Percentiles rank a stretch among this genome's conserved stretches.
These are phyloP conservation scores for Epinotia nisella DNA, from an alignment of 2,888 invertebrate genomes.

Conservation along the genomic window DNA sequence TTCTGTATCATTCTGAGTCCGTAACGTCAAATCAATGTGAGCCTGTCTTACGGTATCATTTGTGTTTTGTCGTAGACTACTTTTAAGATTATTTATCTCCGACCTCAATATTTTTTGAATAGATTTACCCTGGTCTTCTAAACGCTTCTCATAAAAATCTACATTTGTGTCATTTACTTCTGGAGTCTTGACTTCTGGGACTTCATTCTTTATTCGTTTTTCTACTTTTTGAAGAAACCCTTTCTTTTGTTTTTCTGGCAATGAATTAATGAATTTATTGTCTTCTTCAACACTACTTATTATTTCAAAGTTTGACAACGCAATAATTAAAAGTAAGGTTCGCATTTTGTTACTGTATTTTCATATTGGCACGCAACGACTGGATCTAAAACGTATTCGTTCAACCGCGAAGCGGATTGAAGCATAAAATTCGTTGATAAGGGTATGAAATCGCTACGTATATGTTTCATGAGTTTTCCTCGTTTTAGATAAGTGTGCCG, in stretches of 20 bases:
- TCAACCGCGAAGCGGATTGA: conserved; percentile 20
- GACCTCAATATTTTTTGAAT: conserved; percentile 64
- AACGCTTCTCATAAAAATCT: conserved; percentile 60
- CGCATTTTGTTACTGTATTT: conserved; percentile 55
- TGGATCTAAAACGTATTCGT: neutral
- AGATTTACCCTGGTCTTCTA: conserved; percentile 62
- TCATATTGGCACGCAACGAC: conserved; percentile 42
- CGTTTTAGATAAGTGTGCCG: conserved; percentile 20
- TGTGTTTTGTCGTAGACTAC: conserved; percentile 45
- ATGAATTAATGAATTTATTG: conserved; percentile 66
- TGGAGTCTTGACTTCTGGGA: conserved; percentile 52
- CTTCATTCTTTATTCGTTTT: conserved; percentile 65
- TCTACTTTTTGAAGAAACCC: conserved; percentile 68
- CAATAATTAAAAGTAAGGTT: conserved; percentile 51
- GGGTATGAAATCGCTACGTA: conserved; percentile 20
- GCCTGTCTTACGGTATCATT: conserved; percentile 13
- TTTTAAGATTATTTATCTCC: conserved; percentile 58
- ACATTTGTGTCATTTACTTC: conserved; percentile 49
- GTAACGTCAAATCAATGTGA: conserved; percentile 27
- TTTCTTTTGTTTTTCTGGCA: conserved; percentile 69
- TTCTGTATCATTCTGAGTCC: neutral
- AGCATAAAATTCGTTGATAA: conserved; percentile 41
- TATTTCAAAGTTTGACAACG: conserved; percentile 46
- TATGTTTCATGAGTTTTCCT: conserved; percentile 16
- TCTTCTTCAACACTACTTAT: conserved; percentile 55